A percentile compares a stretch with the other conserved stretches of the same genome.
Evolutionary conservation across 2,797 vertebrate genomes (phyloP).

Genomic region (Carapus acus): DNA sequence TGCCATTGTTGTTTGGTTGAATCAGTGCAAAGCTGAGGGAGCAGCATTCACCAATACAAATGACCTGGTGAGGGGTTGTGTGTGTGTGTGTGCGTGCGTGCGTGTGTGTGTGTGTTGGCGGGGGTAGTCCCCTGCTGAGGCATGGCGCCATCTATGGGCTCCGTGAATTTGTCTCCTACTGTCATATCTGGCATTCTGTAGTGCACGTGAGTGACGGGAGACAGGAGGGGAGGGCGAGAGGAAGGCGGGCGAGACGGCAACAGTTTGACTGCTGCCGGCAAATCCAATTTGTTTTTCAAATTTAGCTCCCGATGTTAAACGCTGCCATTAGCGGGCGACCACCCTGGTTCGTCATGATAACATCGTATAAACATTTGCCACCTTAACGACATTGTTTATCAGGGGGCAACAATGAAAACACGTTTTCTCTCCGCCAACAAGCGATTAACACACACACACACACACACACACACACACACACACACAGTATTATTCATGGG

Average conservation of each 20-base stretch:
- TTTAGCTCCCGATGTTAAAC: constrained; percentile 14
- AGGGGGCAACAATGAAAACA: constrained; percentile 7
- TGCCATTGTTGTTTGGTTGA: too few relatives aligned
- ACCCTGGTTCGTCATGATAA: constrained; percentile 12
- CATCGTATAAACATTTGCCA: constrained; percentile 20
- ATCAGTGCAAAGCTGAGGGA: too few relatives aligned
- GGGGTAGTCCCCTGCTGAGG: too few relatives aligned
- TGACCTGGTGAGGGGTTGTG: too few relatives aligned
- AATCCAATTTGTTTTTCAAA: constrained; percentile 21
- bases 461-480: constrained; percentile 4
- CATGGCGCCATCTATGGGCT: too few relatives aligned
- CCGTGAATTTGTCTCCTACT: too few relatives aligned
- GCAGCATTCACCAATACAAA: too few relatives aligned
- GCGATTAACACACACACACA: constrained; percentile 3
- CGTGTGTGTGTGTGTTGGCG: too few relatives aligned
- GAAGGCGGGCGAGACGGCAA: neutral
- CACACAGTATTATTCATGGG: neutral
- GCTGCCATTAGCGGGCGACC: constrained; percentile 26
- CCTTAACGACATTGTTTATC: constrained; percentile 13
- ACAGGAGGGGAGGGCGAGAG: constrained; percentile 1
- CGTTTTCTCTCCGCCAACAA: constrained; percentile 10
- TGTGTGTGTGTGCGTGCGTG: too few relatives aligned
- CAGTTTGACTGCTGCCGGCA: neutral
- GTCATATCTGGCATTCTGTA: too few relatives aligned
- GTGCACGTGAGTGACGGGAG: neutral